phyloP scores from a whole-genome alignment of 2,113 vertebrate species.

The Mastomys coucha region DNA sequence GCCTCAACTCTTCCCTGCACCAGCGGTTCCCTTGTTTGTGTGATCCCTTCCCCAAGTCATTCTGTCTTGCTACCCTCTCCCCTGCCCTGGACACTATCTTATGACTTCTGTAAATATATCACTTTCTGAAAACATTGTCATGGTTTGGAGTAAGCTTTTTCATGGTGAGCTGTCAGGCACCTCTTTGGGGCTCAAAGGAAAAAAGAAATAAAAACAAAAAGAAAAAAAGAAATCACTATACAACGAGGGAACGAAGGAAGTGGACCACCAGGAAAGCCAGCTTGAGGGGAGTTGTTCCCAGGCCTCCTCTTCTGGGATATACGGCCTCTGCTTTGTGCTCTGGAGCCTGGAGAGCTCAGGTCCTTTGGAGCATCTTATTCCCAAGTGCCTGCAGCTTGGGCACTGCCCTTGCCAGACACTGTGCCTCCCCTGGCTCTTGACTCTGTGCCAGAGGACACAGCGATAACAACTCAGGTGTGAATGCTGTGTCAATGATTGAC shows the following conservation, averaged over 20 bases:
- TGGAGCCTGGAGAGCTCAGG: not conserved
- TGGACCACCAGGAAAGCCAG: not conserved
- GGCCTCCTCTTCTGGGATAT: not conserved
- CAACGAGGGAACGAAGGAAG: not conserved
- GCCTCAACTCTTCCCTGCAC: no score
- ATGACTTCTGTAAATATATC: not conserved
- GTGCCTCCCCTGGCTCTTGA: not conserved
- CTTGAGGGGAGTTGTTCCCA: not conserved
- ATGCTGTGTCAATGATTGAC: conserved; percentile 63
- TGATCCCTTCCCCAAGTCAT: not conserved
- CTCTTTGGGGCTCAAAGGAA: not conserved
- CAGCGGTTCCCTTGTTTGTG: rapidly evolving
- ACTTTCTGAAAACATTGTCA: not conserved
- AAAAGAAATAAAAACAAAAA: not conserved
- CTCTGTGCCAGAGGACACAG: conserved; percentile 58
- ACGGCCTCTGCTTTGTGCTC: not conserved
- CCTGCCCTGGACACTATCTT: not conserved
- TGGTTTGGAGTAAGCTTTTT: not conserved
- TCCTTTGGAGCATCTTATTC: not conserved
- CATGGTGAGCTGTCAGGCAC: not conserved
- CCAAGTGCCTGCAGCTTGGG: not conserved
- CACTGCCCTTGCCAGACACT: not conserved
- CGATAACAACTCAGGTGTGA: conserved; percentile 56
- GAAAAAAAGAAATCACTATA: not conserved
- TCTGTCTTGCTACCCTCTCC: rapidly evolving